Conservation (phyloP, 2,113 vertebrate genomes). For the Amazona vittata region DNA sequence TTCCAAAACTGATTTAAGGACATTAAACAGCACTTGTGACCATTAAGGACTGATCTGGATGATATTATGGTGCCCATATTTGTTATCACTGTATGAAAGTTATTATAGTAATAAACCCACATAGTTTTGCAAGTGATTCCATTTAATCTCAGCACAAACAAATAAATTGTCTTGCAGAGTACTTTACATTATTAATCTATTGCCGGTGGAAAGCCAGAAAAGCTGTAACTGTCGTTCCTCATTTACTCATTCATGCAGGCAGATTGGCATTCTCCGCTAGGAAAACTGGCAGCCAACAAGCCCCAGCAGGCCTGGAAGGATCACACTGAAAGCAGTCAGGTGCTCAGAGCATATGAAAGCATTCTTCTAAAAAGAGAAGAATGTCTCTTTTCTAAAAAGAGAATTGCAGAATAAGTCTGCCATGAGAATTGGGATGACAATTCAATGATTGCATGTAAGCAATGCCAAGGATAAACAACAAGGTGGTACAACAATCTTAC, state of each 20-base stretch:
- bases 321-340: background rate
- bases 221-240: background rate
- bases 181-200: conserved; percentile 49
- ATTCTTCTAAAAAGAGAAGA: background rate
- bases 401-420: background rate
- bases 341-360: background rate
- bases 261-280: background rate
- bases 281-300: background rate
- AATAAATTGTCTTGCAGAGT: conserved; percentile 36
- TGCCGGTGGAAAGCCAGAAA: background rate
- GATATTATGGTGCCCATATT: conserved; percentile 10
- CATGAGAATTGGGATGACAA: background rate
- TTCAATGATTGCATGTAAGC: background rate
- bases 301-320: background rate
- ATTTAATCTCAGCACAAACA: conserved; percentile 60
- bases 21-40: conserved; percentile 45
- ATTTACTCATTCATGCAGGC: background rate
- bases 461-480: background rate
- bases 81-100: conserved; percentile 43
- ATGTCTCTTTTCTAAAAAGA: background rate
- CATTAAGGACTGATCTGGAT: conserved; percentile 49
- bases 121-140: conserved; percentile 48
- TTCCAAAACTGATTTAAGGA: conserved; percentile 53
- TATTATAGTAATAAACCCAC: conserved; percentile 61
- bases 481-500: background rate